Evolutionary conservation across 1,140 invertebrate genomes (phyloP).

Genomic region (Cydia strobilella): DNA sequence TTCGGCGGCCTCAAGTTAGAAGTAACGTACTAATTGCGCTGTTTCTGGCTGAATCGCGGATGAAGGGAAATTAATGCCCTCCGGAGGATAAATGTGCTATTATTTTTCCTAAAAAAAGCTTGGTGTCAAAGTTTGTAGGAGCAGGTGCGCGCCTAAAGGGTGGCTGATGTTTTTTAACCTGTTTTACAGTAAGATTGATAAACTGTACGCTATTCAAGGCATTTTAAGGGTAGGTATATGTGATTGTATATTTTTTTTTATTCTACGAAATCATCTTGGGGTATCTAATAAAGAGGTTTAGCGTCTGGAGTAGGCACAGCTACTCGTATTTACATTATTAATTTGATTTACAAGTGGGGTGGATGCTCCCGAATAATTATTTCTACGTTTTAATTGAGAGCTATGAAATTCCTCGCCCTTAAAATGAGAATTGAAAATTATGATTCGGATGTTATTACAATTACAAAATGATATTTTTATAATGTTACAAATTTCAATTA

Average conservation of each 20-base stretch:
- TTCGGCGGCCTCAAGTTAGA: constrained; percentile 34
- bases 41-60: constrained; percentile 60
- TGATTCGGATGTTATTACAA: constrained; percentile 24
- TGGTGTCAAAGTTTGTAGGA: constrained; percentile 67
- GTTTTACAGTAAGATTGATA: constrained; percentile 6
- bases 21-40: constrained; percentile 71
- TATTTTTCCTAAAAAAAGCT: constrained; percentile 71
- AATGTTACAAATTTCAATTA: not conserved
- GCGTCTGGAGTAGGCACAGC: constrained; percentile 41
- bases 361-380: constrained; percentile 69
- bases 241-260: constrained; percentile 34
- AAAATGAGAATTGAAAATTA: constrained; percentile 44
- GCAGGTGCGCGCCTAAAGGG: constrained; percentile 69
- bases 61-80: constrained; percentile 74
- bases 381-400: constrained; percentile 76
- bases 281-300: constrained; percentile 30
- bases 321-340: constrained; percentile 59
- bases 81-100: constrained; percentile 69
- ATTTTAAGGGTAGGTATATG: constrained; percentile 2
- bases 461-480: not conserved
- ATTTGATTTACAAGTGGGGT: constrained; percentile 73
- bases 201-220: not conserved
- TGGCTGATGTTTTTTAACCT: constrained; percentile 38
- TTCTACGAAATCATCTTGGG: constrained; percentile 19
- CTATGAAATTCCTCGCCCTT: constrained; percentile 68